Percentiles rank a stretch among this genome's conserved stretches.
Conservation (phyloP, 2,797 vertebrate genomes). For the Takifugu rubripes region DNA sequence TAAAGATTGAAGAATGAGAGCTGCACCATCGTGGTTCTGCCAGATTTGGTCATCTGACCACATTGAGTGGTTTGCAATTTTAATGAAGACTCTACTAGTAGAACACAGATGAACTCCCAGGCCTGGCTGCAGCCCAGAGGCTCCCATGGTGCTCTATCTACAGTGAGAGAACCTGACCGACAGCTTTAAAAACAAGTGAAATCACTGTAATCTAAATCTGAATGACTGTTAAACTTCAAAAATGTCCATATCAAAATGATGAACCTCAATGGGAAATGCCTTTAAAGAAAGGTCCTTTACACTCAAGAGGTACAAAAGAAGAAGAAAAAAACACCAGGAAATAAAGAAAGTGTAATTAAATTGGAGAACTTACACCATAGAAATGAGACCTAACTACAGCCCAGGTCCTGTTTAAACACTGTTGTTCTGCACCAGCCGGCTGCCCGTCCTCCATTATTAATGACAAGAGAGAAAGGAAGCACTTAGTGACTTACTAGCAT, state of each 20-base stretch:
- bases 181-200: not conserved
- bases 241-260: not conserved
- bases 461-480: slow-evolving; percentile 51
- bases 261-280: not conserved
- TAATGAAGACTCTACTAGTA: slow-evolving; percentile 46
- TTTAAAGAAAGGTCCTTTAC: not conserved
- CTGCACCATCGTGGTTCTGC: slow-evolving; percentile 18
- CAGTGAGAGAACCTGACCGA: not conserved
- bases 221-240: no score
- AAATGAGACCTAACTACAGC: slow-evolving; percentile 7
- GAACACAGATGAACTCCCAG: slow-evolving; percentile 27
- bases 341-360: no score
- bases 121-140: slow-evolving; percentile 24
- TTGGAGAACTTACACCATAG: not conserved
- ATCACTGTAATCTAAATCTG: no score
- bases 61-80: slow-evolving; percentile 54
- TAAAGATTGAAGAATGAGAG: slow-evolving; percentile 32
- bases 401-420: slow-evolving; percentile 13
- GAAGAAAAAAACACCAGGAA: no score
- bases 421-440: slow-evolving; percentile 30
- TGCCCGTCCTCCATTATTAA: slow-evolving; percentile 62
- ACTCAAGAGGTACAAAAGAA: not conserved
- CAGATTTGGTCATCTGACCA: slow-evolving; percentile 44
- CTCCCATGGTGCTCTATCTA: slow-evolving; percentile 1
- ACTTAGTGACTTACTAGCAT: slow-evolving; percentile 55